Evolutionary conservation across 2,113 vertebrate genomes (phyloP), one percentile per base, ranked within the genome.

Genomic region (Tychaedon coryphoeus): DNA sequence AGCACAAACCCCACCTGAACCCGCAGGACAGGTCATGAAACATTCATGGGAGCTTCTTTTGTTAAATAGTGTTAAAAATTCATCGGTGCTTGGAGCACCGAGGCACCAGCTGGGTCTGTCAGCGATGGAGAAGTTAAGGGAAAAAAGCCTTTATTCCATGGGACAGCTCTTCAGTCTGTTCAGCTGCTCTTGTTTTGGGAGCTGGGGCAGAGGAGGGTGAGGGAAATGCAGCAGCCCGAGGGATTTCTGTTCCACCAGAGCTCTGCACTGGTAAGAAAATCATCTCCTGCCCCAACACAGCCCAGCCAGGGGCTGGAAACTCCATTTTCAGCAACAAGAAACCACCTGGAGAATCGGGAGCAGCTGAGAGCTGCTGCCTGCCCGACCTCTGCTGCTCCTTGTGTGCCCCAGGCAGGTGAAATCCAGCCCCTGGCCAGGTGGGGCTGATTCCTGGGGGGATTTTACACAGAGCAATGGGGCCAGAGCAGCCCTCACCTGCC

Each of bases 31-130:
- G 65, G 47, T 20, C 73, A 8, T 77, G 69, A 86, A 92, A 81
- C 1, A 17, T 62, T 94, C 83, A 90, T 42, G 73, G 92, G 61
- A 53, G 38, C 47, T 92, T 86, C 88, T 86, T 73, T 28, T 57
- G 70, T 76, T 81, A 89, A 96, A 85, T 8, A 47, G 50, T 74
- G 74, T 93, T 78, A 96, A 96, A 93, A 91, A 96, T 88, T 82
- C 86, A 90, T 74, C 8, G 60, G n/a, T 12, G 13, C 42, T 85
- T 71, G 89, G 65, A 85, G 91, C 73, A 84, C 84, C 19, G 19
- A 74, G 74, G 65, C 56, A 15, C 66, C 89, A 50, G 87, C 72
- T 86, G 81, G 40, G 42, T 76, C 87, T 91, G 81, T 67, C 8
- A 7, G 70, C 67, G 88, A 33, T 72, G 42, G 20, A 66, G 60